Percentiles rank a stretch among this genome's conserved stretches.
Evolutionary conservation across 1,140 invertebrate species (phyloP).

Genomic region (Latrodectus geometricus): DNA sequence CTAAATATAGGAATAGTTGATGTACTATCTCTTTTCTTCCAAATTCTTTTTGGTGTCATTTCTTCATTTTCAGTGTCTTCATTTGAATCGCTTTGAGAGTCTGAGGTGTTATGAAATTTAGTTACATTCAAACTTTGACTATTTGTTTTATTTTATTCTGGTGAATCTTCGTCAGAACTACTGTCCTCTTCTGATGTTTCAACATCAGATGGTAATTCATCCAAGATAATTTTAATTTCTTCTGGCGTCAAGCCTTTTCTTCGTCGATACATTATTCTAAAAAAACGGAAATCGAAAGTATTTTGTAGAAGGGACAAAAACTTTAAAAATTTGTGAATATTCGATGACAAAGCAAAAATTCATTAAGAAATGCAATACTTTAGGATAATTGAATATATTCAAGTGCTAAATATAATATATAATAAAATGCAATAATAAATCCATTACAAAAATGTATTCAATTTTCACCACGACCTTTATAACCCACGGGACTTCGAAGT

Average conservation of each 20-base stretch:
- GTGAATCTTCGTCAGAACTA: too few species aligned
- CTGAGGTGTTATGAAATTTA: constrained; percentile 5
- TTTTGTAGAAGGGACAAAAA: neutral
- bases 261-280: too few species aligned
- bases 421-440: too few species aligned
- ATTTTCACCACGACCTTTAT: too few species aligned
- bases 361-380: constrained; percentile 15
- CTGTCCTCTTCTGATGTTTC: too few species aligned
- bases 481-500: too few species aligned
- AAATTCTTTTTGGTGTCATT: too few species aligned
- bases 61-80: too few species aligned
- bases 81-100: constrained; percentile 17
- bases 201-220: too few species aligned
- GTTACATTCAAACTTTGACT: neutral
- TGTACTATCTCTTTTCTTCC: constrained; percentile 7
- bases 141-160: neutral
- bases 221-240: too few species aligned
- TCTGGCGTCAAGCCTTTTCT: constrained; percentile 26
- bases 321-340: too few species aligned
- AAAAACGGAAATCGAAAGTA: constrained; percentile 4
- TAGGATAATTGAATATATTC: constrained; percentile 7
- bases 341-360: constrained; percentile 14
- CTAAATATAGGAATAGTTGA: constrained; percentile 16
- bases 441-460: too few species aligned
- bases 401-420: constrained; percentile 11